Base-by-base conservation (phyloP, 1,140 invertebrate species). In the Panagrolaimus sp. region DNA sequence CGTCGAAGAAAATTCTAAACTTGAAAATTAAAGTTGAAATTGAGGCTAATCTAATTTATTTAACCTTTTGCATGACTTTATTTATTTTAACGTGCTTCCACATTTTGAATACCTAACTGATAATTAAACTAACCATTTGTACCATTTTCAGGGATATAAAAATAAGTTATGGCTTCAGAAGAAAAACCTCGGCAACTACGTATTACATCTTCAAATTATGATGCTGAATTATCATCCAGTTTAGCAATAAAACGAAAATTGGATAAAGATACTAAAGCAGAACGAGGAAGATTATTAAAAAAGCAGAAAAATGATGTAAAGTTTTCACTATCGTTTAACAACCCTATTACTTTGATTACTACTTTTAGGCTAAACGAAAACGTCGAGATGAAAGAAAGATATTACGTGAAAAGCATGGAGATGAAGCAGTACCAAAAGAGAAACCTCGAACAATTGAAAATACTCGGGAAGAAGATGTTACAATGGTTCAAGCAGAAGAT, bases 401-500 rank as follows among this genome's bases (percentile, higher is more conserved):
- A 68, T 57, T 75, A 11, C 70, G 83, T 23, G 67, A 78, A 43
- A 73, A 82, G 53, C 44, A 77, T 16, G 81, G 82, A 16, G 80
- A 83, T 8, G 74, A 77, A 11, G 79, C 74, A 25, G 53, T 75
- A 46, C 88, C 89, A 14, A 91, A 91, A 77, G 87, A 90, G 84
- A 85, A 88, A 0, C 94, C 0, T 90, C 92, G 76, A 42, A 98
- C 96, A 0, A 88, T 98, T 72, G 95, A 98, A 83, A 92, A 88
- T 77, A 88, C 91, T 48, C 87, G 95, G 66, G 91, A 93, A 78
- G 89, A 89, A 78, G 94, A 98, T 88, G 91, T 92, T 78, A 98
- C 95, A 0, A 90, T 88, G 75, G 87, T 97, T 38, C 87, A 87
- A 38, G 87, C 89, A 78, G 85, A 91, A 11, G 90, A 93, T 74